Percentiles rank a stretch among this genome's conserved stretches.
These are phyloP conservation scores for Lepidostoma basale DNA, from an alignment of 1,140 invertebrate species.

Conservation along the genomic window DNA sequence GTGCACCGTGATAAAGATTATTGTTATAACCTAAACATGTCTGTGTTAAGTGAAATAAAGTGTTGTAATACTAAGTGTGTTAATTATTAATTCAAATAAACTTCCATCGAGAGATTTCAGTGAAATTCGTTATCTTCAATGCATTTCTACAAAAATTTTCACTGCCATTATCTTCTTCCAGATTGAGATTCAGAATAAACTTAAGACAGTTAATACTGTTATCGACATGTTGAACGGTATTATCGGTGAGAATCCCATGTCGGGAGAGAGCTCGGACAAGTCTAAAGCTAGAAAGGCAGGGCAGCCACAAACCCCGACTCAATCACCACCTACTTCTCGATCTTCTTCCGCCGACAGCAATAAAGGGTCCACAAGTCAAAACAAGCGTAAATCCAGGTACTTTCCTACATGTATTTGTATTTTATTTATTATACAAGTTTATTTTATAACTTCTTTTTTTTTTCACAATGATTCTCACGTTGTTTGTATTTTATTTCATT, in stretches of 20 bases:
- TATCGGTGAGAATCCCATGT: constrained; percentile 69
- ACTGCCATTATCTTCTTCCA: constrained; percentile 53
- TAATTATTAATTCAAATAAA: no score
- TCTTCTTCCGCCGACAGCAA: constrained; percentile 45
- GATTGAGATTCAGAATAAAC: constrained; percentile 82
- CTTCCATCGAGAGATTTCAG: no score
- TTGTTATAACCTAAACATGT: no score
- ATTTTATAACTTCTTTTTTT: no score
- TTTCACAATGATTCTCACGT: no score
- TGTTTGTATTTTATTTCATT: no score
- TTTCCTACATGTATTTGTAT: no score
- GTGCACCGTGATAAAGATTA: no score
- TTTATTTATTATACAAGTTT: no score
- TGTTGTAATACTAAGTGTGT: no score
- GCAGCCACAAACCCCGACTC: constrained; percentile 31
- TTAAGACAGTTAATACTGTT: constrained; percentile 82
- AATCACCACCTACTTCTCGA: constrained; percentile 34
- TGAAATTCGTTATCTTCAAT: no score
- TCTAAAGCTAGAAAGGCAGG: constrained; percentile 34
- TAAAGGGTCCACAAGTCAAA: constrained; percentile 29
- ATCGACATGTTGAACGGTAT: constrained; percentile 83
- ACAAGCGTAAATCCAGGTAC: constrained; percentile 57
- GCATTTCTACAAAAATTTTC: background rate
- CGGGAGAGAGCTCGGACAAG: constrained; percentile 48
- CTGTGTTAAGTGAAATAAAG: no score